Evolutionary conservation across 2,113 vertebrate genomes (phyloP), one percentile per base, ranked within the genome.

Genomic region (Lepisosteus oculatus): DNA sequence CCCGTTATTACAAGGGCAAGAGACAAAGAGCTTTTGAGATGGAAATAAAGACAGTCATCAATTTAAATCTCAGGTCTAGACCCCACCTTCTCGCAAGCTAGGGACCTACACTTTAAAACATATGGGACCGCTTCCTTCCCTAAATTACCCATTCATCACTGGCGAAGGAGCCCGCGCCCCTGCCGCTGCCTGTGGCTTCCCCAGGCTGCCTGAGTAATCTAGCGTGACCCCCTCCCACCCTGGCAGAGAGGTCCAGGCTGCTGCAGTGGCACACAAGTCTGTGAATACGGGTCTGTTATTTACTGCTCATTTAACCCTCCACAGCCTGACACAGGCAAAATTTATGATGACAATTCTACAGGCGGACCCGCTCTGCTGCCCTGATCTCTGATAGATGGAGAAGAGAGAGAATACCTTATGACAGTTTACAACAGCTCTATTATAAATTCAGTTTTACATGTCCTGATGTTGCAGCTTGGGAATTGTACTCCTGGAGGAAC

Each of bases 261-360:
- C 13, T 81, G 79, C 78, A 74, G 81, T 73, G 83, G 85, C 76
- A 72, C 78, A 59, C 29, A 83, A 78, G 75, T 74, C 79, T 65
- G 70, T 45, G 47, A 65, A 69, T 72, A 73, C 57, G 74, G 74
- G 84, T 89, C 89, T 91, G 88, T 93, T 93, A 93, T 92, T 93
- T 93, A 93, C 89, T 91, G 89, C 87, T 91, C 88, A 90, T 86
- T 92, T 92, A 90, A 85, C 86, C 73, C 85, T 79, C 85, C 78
- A 69, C 74, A 75, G 67, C 70, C 71, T 72, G 76, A 78, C 79
- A 84, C 84, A 80, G 84, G 85, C 81, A 85, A 85, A 93, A 92
- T 93, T 93, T 93, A 93, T 90, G 92, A 90, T 88, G 89, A 93
- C 90, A 92, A 93, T 94, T 80, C 87, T 81, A 62, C 71, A 62